These are phyloP conservation scores for Lepidurus arcticus DNA, from an alignment of 1,140 invertebrate genomes.

Conservation along the genomic window DNA sequence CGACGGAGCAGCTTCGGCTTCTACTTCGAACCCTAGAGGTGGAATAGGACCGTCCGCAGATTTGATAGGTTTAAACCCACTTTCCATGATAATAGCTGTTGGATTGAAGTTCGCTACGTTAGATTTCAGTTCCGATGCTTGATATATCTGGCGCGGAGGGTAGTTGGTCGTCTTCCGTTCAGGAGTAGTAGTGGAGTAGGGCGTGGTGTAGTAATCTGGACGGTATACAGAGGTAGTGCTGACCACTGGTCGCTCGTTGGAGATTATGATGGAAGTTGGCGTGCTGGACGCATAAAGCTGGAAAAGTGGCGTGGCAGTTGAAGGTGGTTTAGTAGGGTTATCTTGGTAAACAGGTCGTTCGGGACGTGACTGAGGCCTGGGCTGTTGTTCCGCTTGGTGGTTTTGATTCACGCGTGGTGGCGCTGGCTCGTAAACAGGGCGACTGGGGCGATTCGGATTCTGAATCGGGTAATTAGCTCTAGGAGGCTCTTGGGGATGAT, in stretches of 20 bases:
- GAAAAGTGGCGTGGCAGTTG: not conserved
- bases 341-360: constrained; percentile 26
- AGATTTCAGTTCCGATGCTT: not conserved
- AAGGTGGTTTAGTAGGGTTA: not conserved
- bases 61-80: constrained; percentile 34
- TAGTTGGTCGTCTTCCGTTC: constrained; percentile 4
- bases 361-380: not conserved
- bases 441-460: not conserved
- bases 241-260: not conserved
- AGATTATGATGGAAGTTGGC: not conserved
- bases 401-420: constrained; percentile 1
- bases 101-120: constrained; percentile 31
- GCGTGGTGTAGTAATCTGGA: not conserved
- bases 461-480: not conserved
- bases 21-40: constrained; percentile 34
- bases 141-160: not conserved
- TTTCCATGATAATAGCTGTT: constrained; percentile 31
- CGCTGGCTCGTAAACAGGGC: not conserved
- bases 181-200: not conserved
- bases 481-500: constrained; percentile 5
- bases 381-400: not conserved
- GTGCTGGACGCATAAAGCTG: not conserved
- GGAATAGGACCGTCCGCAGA: constrained; percentile 32
- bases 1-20: constrained; percentile 12
- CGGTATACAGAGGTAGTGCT: not conserved